Conservation (phyloP, 1,140 invertebrate genomes). For the Euglossa dilemma region DNA sequence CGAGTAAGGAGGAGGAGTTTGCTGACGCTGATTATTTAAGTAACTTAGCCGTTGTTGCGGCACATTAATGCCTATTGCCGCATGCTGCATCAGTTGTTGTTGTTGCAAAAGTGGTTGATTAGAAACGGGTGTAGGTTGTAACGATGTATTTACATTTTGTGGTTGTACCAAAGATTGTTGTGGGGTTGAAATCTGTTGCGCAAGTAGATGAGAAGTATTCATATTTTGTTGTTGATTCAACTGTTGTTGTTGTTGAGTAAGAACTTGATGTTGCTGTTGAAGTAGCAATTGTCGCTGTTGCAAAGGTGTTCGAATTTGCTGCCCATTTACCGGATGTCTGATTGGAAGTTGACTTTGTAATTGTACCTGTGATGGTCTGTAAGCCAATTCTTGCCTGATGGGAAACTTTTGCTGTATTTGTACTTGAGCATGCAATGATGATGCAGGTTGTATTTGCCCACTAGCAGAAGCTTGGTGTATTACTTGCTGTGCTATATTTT, state of each 20-base stretch:
- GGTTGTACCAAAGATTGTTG: slow-evolving; percentile 71
- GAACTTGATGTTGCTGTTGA: slow-evolving; percentile 62
- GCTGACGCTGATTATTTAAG: slow-evolving; percentile 79
- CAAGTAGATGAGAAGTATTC: slow-evolving; percentile 44
- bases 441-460: slow-evolving; percentile 63
- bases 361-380: slow-evolving; percentile 72
- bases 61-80: slow-evolving; percentile 66
- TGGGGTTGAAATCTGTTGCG: slow-evolving; percentile 66
- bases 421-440: slow-evolving; percentile 76
- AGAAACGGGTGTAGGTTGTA: slow-evolving; percentile 67
- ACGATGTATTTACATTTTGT: slow-evolving; percentile 70
- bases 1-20: slow-evolving; percentile 80
- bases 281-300: slow-evolving; percentile 75
- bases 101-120: slow-evolving; percentile 71
- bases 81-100: slow-evolving; percentile 73
- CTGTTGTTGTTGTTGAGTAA: slow-evolving; percentile 67
- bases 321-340: slow-evolving; percentile 78
- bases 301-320: slow-evolving; percentile 75
- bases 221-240: slow-evolving; percentile 61
- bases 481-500: slow-evolving; percentile 55
- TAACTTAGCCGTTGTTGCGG: slow-evolving; percentile 79
- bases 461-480: slow-evolving; percentile 56
- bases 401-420: slow-evolving; percentile 81
- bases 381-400: slow-evolving; percentile 75
- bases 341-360: slow-evolving; percentile 74